Evolutionary conservation across 2,888 invertebrate species (phyloP), one percentile per base, ranked within the genome.

Genomic region (Glyphotaelius pellucidus): DNA sequence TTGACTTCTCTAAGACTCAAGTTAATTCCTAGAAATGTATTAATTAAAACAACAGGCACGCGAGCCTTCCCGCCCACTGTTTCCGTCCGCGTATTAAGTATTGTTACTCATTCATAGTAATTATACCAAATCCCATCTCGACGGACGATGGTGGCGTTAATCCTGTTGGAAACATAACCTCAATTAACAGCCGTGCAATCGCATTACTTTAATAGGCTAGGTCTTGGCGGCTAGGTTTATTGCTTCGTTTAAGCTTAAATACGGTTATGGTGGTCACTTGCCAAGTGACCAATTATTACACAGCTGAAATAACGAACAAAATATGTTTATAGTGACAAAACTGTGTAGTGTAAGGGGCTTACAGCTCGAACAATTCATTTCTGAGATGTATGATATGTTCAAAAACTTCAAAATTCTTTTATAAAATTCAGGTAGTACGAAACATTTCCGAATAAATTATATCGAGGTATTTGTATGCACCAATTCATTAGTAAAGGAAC

Each of bases 121-220:
- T 67, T n/a, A 67, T 11, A 67, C 67, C n/a, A 67, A 67, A 67
- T 67, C 67, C 67, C 67, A 67, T n/a, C 67, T 67, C 67, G n/a
- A 9, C 25, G 67, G 67, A 67, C n/a, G 67, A n/a, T 25, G 67
- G 11, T 67, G 67, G 67, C 67, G 67, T 67, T 67, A 67, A 67
- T 67, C 67, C 67, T n/a, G 67, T 67, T n/a, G 67, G 2, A 67
- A 67, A 67, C 67, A 67, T 67, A 25, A 67, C 67, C 25, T 67
- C 67, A 67, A 67, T 67, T 67, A 67, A 67, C 67, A 67, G 67
- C 67, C 67, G 67, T 67, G 67, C 67, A 67, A 67, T 67, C 67
- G 25, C 67, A 67, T 67, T 67, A 67, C 67, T 67, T 67, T n/a
- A 67, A 67, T 67, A 25, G 67, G 25, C 67, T 67, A n/a, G 67